Percentiles rank a stretch among this genome's conserved stretches.
These are phyloP conservation scores for Pteropus alecto DNA, from an alignment of 2,113 vertebrate species.

Conservation along the genomic window DNA sequence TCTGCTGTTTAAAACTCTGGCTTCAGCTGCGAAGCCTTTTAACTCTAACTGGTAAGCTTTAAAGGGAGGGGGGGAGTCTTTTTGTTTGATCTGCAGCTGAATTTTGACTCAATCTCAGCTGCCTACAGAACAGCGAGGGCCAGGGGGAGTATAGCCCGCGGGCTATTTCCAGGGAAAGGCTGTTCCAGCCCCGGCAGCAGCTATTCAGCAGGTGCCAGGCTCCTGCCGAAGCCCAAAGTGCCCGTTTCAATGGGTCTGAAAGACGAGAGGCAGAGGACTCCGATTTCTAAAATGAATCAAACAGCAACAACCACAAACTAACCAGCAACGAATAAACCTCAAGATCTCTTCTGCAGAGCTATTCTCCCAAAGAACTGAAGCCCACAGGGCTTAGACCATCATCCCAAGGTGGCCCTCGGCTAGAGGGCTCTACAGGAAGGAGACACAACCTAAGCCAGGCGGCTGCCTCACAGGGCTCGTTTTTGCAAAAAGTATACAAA, in stretches of 20 bases:
- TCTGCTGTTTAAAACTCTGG: neutral
- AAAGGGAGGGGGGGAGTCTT: neutral
- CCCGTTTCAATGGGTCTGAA: constrained; percentile 6
- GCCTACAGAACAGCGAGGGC: neutral
- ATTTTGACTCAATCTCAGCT: constrained; percentile 49
- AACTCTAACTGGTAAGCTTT: neutral
- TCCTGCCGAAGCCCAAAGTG: constrained; percentile 14
- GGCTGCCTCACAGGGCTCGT: neutral
- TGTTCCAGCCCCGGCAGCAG: constrained; percentile 36
- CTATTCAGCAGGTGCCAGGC: constrained; percentile 48
- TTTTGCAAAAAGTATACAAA: neutral
- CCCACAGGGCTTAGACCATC: neutral
- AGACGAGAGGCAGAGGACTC: neutral
- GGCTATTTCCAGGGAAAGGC: constrained; percentile 48
- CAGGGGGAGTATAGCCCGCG: constrained; percentile 3
- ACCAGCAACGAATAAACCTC: neutral
- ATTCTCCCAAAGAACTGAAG: neutral
- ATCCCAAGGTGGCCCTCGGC: neutral
- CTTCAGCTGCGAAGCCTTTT: constrained; percentile 15
- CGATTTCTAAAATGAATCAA: neutral
- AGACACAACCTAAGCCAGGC: too few relatives aligned
- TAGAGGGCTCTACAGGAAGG: too few relatives aligned
- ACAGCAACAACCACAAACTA: neutral
- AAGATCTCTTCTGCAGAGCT: neutral
- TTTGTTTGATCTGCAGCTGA: constrained; percentile 52